phyloP scores from a whole-genome alignment of 2,888 invertebrate genomes.

The Pyrrhia umbra region DNA sequence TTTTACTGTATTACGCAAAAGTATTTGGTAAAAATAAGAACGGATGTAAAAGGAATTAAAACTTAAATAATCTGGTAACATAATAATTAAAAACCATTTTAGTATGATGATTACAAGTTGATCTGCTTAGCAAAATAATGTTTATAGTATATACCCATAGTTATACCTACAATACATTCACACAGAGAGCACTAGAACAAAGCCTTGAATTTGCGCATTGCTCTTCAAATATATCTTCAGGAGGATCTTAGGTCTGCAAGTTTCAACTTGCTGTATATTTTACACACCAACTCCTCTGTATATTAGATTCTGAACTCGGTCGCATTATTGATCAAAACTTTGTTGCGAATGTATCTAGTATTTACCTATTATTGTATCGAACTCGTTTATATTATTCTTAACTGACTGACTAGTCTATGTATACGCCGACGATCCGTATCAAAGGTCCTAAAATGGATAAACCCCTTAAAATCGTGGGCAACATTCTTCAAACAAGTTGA shows the following conservation, averaged over 20 bases:
- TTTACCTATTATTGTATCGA: not conserved
- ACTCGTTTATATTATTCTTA: too few relatives aligned
- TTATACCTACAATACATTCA: too few relatives aligned
- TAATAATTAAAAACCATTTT: too few relatives aligned
- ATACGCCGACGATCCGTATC: too few relatives aligned
- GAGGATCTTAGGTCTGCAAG: constrained; percentile 5
- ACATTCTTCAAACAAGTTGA: too few relatives aligned
- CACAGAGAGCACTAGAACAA: not conserved
- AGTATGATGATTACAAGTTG: too few relatives aligned
- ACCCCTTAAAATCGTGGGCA: too few relatives aligned
- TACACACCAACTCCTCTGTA: not conserved
- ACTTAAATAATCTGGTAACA: not conserved
- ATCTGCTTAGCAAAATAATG: too few relatives aligned
- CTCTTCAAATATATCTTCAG: not conserved
- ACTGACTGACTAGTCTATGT: too few relatives aligned
- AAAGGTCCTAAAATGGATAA: too few relatives aligned
- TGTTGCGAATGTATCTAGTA: not conserved
- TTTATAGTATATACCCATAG: too few relatives aligned
- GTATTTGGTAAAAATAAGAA: constrained; percentile 33
- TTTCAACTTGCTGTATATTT: constrained; percentile 6
- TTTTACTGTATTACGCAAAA: constrained; percentile 58
- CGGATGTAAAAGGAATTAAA: not conserved
- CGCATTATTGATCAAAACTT: not conserved
- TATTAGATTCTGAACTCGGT: not conserved
- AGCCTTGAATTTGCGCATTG: not conserved